A percentile compares a stretch with the other conserved stretches of the same genome.
Evolutionary conservation across 2,888 invertebrate species (phyloP).

Genomic region (Omphaloscelis lunosa): DNA sequence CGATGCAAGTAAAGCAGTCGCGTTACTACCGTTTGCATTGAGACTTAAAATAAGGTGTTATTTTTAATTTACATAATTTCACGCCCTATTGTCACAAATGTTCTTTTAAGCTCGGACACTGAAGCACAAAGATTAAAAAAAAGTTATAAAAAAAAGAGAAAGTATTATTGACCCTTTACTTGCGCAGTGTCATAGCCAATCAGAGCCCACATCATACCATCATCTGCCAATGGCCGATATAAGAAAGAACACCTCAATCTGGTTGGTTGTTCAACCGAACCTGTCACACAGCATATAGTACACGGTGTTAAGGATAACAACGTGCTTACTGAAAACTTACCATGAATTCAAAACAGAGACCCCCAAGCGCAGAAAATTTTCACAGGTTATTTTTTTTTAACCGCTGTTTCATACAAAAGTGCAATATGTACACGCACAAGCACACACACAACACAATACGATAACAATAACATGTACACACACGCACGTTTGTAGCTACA

Average conservation of each 20-base stretch:
- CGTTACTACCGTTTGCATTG: too few relatives aligned
- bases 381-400: background rate
- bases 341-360: background rate
- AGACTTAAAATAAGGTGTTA: too few relatives aligned
- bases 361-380: background rate
- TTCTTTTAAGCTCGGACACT: background rate
- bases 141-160: too few relatives aligned
- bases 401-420: background rate
- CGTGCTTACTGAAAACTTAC: background rate
- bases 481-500: too few relatives aligned
- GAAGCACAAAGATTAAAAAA: too few relatives aligned
- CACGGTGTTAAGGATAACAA: background rate
- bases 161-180: background rate
- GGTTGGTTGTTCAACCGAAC: slow-evolving; percentile 12
- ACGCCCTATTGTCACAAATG: background rate
- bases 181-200: slow-evolving; percentile 25
- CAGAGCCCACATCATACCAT: slow-evolving; percentile 18
- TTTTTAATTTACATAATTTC: background rate
- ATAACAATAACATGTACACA: too few relatives aligned
- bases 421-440: background rate
- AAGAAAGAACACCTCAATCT: slow-evolving; percentile 3
- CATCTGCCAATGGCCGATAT: slow-evolving; percentile 3
- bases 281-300: slow-evolving; percentile 16
- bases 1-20: too few relatives aligned
- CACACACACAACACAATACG: too few relatives aligned